A percentile compares a stretch with the other conserved stretches of the same genome.
These are phyloP conservation scores for human DNA, from an alignment of 2,113 vertebrate genomes.

Conservation along the genomic window GRCh38 chr3:19866001-19866500, in stretches of 20 bases:
- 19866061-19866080: slow-evolving; percentile 72
- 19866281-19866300: slow-evolving; percentile 62
- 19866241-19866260: slow-evolving; percentile 68
- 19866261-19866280: slow-evolving; percentile 70
- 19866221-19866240: slow-evolving; percentile 50
- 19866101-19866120: slow-evolving; percentile 61
- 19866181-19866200: slow-evolving; percentile 45
- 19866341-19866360: slow-evolving; percentile 51
- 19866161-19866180: slow-evolving; percentile 40
- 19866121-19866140: slow-evolving; percentile 52
- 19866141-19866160: slow-evolving; percentile 31
- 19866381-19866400: slow-evolving; percentile 10
- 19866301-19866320: slow-evolving; percentile 51
- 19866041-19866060: slow-evolving; percentile 76
- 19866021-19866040: slow-evolving; percentile 69
- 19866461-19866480: not conserved
- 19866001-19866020: slow-evolving; percentile 73
- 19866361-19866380: not conserved
- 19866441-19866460: slow-evolving; percentile 36
- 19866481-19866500: not conserved
- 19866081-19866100: slow-evolving; percentile 48
- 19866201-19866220: slow-evolving; percentile 68
- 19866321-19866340: slow-evolving; percentile 50
- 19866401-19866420: not conserved
- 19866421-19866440: slow-evolving; percentile 24